Conservation (phyloP, 64 coral and sea anemone species). For the Montipora cactus region DNA sequence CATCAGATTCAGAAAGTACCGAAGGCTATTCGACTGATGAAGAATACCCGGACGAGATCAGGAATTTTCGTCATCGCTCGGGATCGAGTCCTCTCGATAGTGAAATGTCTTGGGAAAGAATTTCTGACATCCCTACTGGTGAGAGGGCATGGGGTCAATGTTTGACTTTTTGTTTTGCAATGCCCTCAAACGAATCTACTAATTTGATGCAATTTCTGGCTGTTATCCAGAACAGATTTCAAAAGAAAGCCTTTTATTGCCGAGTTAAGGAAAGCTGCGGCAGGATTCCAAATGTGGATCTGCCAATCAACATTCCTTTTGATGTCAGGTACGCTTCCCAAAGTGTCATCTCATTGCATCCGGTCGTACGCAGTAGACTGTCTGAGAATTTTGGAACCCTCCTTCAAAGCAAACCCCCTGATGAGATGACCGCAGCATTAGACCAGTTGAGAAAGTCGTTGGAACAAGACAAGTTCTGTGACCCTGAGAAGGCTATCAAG, state of each 20-base stretch:
- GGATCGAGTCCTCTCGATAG: too few relatives aligned
- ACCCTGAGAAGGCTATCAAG: conserved; percentile 59
- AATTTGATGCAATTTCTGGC: conserved; percentile 7
- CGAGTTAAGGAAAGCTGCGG: conserved; percentile 12
- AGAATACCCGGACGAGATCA: conserved; percentile 39
- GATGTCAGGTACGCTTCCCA: conserved; percentile 74
- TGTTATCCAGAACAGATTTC: conserved; percentile 20
- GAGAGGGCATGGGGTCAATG: conserved; percentile 66
- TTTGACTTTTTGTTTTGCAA: conserved; percentile 51
- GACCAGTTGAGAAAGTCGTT: conserved; percentile 55
- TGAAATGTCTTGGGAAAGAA: conserved; percentile 34
- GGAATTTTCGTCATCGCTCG: conserved; percentile 12
- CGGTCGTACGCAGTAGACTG: conserved; percentile 49
- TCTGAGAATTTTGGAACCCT: conserved; percentile 32
- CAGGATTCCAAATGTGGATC: not conserved
- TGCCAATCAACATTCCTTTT: conserved; percentile 52
- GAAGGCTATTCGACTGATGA: conserved; percentile 43
- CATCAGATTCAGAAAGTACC: not conserved
- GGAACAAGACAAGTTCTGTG: conserved; percentile 68
- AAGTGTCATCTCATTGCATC: conserved; percentile 66
- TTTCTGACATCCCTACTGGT: conserved; percentile 19
- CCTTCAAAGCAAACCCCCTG: conserved; percentile 56
- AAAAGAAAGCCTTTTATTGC: conserved; percentile 32
- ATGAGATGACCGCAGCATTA: conserved; percentile 35
- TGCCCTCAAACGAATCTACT: not conserved